Percentiles rank a stretch among this genome's conserved stretches.
Conservation (phyloP, 2,888 invertebrate genomes). For the Gasteruption jaculator region DNA sequence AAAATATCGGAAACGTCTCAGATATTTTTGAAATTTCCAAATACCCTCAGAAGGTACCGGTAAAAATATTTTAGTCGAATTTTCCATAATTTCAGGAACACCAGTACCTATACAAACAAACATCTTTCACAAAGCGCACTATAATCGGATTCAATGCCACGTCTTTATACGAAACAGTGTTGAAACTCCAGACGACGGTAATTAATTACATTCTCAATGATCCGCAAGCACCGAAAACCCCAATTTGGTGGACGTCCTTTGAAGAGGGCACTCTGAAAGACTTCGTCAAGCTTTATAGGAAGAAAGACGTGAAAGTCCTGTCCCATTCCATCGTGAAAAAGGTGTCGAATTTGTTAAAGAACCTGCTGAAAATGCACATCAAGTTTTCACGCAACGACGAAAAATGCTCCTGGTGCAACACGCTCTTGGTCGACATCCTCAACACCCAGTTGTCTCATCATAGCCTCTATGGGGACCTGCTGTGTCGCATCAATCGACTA, state of each 20-base stretch:
- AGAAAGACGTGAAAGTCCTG: slow-evolving; percentile 29
- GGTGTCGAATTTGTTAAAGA: slow-evolving; percentile 20
- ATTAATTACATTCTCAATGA: slow-evolving; percentile 28
- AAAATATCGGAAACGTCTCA: too few species aligned
- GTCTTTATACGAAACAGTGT: slow-evolving; percentile 28
- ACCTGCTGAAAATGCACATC: slow-evolving; percentile 22
- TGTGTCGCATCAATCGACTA: slow-evolving; percentile 54
- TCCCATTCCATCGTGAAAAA: slow-evolving; percentile 32
- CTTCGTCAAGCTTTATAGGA: slow-evolving; percentile 32
- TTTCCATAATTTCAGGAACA: slow-evolving; percentile 1
- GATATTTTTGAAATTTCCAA: too few species aligned
- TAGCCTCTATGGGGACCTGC: slow-evolving; percentile 54
- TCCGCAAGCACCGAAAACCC: slow-evolving; percentile 29
- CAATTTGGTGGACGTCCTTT: slow-evolving; percentile 42
- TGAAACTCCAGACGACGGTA: slow-evolving; percentile 27
- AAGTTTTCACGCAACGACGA: slow-evolving; percentile 33
- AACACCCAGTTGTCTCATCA: slow-evolving; percentile 58
- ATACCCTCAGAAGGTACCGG: too few species aligned
- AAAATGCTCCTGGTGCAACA: slow-evolving; percentile 54
- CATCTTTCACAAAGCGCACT: background rate
- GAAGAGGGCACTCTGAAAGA: slow-evolving; percentile 35
- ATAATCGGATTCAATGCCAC: slow-evolving; percentile 25
- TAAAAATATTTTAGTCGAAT: too few species aligned
- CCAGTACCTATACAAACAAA: too few species aligned
- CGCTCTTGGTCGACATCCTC: slow-evolving; percentile 56